Base-by-base conservation (phyloP, 2,888 invertebrate species). In the Drosophila maculinotata region DNA sequence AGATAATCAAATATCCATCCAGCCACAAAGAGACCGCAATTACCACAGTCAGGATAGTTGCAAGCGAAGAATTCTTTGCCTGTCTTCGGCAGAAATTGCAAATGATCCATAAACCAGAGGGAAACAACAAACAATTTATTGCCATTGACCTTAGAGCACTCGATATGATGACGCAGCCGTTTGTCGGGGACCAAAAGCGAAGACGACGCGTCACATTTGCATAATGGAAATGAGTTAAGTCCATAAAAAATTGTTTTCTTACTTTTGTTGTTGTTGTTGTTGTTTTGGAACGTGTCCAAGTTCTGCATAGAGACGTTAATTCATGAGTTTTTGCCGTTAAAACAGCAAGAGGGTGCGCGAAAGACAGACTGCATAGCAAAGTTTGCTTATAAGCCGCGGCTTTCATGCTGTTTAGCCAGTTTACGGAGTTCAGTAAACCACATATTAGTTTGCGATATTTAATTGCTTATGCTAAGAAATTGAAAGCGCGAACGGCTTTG, bases 181-280 rank as follows among this genome's bases (percentile, higher is more conserved):
- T 6, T 20, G 45, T 17, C 31, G 45, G 28, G 20, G 44, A 7
- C 39, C 36, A 42, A 71, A 47, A 45, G 23, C 35, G 20, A 48
- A 39, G 41, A 47, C 38, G 45, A 41, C 53, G 35, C 62, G 69
- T 69, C 75, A 75, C 72, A 75, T 87, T 87, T 71, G 78, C 69
- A 81, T 81, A 63, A 81, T 87, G 78, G 66, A 63, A 74, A 86
- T 77, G 70, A 69, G 54, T 57, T 70, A 59, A 73, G 70, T 68
- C 60, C 66, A 65, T 35, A 64, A 51, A 8, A 30, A 51, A 39
- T 12, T 48, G 5, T 36, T 31, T 31, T 15, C n/a, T n/a, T n/a
- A n/a, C n/a, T n/a, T n/a, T n/a, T n/a, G n/a, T n/a, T n/a, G n/a
- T n/a, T 15, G 26, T 60, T 51, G 28, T 12, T 31, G 26, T 51